Evolutionary conservation across 2,888 invertebrate genomes (phyloP).

Genomic region (Chromoteleia sp.): DNA sequence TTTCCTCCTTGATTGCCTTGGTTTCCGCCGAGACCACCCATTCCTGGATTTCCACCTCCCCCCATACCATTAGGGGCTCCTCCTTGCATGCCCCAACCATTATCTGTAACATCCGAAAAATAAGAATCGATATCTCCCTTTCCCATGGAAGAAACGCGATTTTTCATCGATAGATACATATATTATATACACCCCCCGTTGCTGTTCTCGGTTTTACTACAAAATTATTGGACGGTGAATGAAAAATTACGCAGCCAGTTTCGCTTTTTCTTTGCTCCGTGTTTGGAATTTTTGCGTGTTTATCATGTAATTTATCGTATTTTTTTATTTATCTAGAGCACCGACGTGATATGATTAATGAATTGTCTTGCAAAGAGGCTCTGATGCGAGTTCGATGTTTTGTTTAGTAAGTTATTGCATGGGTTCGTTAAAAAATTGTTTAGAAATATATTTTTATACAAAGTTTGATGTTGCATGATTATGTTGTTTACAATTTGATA

Average conservation of each 20-base stretch:
- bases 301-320: slow-evolving; percentile 7
- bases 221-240: slow-evolving; percentile 9
- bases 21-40: slow-evolving; percentile 81
- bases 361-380: slow-evolving; percentile 7
- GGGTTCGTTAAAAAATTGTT: not conserved
- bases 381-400: not conserved
- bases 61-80: slow-evolving; percentile 80
- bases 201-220: not conserved
- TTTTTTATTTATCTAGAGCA: not conserved
- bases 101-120: slow-evolving; percentile 75
- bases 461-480: not conserved
- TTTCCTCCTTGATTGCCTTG: slow-evolving; percentile 85
- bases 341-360: slow-evolving; percentile 14
- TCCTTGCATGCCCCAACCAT: slow-evolving; percentile 83
- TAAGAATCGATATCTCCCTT: slow-evolving; percentile 41
- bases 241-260: slow-evolving; percentile 4
- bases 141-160: not conserved
- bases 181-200: not conserved
- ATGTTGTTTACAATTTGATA: not conserved
- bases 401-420: not conserved
- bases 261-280: not conserved
- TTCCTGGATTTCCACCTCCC: slow-evolving; percentile 78
- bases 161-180: slow-evolving; percentile 5
- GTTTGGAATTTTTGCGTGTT: slow-evolving; percentile 10
- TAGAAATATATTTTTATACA: not conserved